Evolutionary conservation across 2,113 vertebrate species (phyloP).

Genomic region (Proterorhinus semilunaris): DNA sequence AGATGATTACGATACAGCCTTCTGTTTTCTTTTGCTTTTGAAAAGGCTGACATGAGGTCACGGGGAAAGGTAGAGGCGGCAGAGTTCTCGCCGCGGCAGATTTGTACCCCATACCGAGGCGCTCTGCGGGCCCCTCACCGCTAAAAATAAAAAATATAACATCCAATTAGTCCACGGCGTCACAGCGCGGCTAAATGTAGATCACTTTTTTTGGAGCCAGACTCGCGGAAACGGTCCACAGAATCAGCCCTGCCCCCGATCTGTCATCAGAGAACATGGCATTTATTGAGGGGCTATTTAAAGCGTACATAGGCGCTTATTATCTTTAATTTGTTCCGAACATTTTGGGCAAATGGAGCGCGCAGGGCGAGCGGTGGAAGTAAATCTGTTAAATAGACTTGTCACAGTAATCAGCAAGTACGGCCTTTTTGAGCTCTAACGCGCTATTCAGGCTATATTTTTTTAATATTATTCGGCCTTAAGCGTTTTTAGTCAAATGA

Average conservation of each 20-base stretch:
- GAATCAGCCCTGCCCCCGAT: background rate
- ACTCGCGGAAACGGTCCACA: background rate
- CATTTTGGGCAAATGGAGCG: background rate
- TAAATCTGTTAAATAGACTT: background rate
- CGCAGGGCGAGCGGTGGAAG: background rate
- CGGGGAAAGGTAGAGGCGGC: background rate
- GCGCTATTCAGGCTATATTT: too few species aligned
- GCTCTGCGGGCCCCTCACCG: conserved; percentile 2
- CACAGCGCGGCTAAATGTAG: background rate
- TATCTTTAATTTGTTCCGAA: background rate
- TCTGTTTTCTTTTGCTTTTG: background rate
- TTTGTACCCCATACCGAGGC: background rate
- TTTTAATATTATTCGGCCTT: too few species aligned
- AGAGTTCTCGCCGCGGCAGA: background rate
- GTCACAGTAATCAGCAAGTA: background rate
- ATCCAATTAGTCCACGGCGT: conserved; percentile 1
- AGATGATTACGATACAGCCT: too few species aligned
- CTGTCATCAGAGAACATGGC: background rate
- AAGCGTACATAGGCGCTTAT: background rate
- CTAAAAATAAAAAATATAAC: conserved; percentile 6
- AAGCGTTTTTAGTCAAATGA: too few species aligned
- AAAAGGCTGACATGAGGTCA: background rate
- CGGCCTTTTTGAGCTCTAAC: too few species aligned
- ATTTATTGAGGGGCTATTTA: background rate
- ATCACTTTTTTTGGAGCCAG: background rate